Percentiles rank a stretch among this genome's conserved stretches.
phyloP scores from a whole-genome alignment of 2,797 vertebrate genomes.

The Limnodromus scolopaceus region DNA sequence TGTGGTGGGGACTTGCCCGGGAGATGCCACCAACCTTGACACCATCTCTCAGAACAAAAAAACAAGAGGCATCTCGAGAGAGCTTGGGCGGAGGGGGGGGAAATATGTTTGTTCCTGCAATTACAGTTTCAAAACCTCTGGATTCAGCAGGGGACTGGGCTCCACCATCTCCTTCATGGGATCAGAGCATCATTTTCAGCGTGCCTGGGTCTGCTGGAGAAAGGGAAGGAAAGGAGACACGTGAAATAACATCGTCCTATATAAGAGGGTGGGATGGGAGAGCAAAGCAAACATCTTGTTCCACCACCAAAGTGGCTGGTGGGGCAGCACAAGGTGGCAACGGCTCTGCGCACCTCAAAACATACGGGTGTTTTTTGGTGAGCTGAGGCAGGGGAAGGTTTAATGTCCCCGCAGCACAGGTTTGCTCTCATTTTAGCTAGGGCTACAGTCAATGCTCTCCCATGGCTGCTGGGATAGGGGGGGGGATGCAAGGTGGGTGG shows the following conservation, averaged over 20 bases:
- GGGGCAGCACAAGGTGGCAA: not conserved
- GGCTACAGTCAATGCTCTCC: accelerated
- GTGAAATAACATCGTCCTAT: accelerated
- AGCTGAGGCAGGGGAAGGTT: not conserved
- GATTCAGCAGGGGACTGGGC: not conserved
- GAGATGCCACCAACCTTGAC: not conserved
- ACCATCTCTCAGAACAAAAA: not conserved
- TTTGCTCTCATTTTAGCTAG: not conserved
- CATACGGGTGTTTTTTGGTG: not conserved
- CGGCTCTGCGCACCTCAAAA: not conserved
- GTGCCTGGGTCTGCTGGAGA: not conserved
- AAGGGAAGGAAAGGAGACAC: not conserved
- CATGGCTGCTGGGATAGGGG: accelerated
- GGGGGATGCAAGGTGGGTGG: no score
- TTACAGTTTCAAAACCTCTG: not conserved
- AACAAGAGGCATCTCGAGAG: not conserved
- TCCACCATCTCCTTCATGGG: not conserved
- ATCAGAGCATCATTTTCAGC: not conserved
- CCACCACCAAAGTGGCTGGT: accelerated
- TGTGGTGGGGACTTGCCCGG: not conserved
- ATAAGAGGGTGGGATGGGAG: not conserved
- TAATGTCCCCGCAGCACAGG: accelerated
- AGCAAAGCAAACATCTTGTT: not conserved
- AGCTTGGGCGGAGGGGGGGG: no score
- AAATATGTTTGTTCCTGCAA: not conserved